Evolutionary conservation across 1,140 invertebrate genomes (phyloP), one percentile per base, ranked within the genome.

Genomic region (Caerostris darwini): DNA sequence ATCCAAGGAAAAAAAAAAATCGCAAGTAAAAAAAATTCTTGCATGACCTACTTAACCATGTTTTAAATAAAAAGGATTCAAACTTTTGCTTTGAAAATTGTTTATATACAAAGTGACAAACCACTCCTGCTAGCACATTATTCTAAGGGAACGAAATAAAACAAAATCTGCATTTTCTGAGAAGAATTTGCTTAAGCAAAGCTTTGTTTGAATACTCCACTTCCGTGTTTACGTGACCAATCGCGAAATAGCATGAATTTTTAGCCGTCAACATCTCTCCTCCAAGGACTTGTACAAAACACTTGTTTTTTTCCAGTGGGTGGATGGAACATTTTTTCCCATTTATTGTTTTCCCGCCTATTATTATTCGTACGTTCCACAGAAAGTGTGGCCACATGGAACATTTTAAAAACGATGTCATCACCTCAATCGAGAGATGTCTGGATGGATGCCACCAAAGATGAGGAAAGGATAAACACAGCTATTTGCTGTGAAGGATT

Each of bases 161-260:
- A 34, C 34, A 34, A 50, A 12, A 77, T 12, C 71, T 12, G 10
- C 19, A 77, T 77, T 77, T 50, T 77, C 53, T 10, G 5, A 34
- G 50, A 77, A 77, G 34, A 77, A 77, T 77, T 53, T 50, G 71
- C 50, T 77, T 53, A 53, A 77, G 71, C 71, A 34, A 77, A n/a
- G 34, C 12, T 12, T 50, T 50, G 71, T n/a, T 14, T 58, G 56
- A 83, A 83, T n/a, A 83, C 82, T n/a, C 54, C 17, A 83, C 82
- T 83, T 83, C 82, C 82, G 82, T 83, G 56, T 83, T 83, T 83
- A 83, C 82, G 82, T 83, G 82, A 83, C 82, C 56, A 83, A 83
- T 83, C 54, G 14, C 82, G 34, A 83, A 83, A 83, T 83, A n/a
- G 54, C 17, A 57, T 57, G 7, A n/a, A 58, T 56, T 83, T 83